phyloP scores from a whole-genome alignment of 2,888 invertebrate species.

The Drosophila glabriapex region DNA sequence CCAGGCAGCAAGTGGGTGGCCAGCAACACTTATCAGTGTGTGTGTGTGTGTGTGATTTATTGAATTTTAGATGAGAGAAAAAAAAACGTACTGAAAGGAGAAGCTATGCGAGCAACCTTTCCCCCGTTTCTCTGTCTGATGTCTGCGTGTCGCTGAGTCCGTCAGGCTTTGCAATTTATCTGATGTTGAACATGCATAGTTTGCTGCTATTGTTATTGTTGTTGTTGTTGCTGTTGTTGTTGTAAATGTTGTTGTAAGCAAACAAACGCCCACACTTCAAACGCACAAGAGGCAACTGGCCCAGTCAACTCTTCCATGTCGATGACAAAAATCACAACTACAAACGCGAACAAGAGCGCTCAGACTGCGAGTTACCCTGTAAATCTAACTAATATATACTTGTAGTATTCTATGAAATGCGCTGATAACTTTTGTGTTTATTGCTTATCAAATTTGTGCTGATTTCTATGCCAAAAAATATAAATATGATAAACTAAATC shows the following conservation, averaged over 20 bases:
- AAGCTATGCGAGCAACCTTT: conserved; percentile 41
- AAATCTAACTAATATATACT: accelerated
- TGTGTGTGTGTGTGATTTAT: conserved; percentile 74
- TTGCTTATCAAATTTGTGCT: background rate
- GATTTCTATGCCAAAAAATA: background rate
- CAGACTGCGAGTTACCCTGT: background rate
- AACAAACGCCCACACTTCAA: conserved; percentile 77
- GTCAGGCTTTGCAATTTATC: conserved; percentile 74
- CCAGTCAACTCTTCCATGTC: conserved; percentile 73
- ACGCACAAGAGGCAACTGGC: conserved; percentile 43
- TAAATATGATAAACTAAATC: background rate
- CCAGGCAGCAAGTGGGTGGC: conserved; percentile 49
- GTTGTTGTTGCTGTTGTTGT: conserved; percentile 48
- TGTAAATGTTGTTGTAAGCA: conserved; percentile 57
- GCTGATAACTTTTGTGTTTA: background rate
- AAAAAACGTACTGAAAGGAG: conserved; percentile 55
- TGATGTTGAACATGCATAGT: conserved; percentile 81
- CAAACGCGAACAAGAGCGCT: conserved; percentile 5
- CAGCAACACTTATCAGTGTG: conserved; percentile 46
- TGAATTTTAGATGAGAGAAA: conserved; percentile 77
- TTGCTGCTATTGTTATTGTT: conserved; percentile 23
- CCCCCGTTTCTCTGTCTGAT: conserved; percentile 25
- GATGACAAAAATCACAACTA: conserved; percentile 67
- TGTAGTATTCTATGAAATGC: background rate
- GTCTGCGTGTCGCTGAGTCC: conserved; percentile 67